phyloP scores from a whole-genome alignment of 2,113 vertebrate species.

The Hippocampus zosterae region DNA sequence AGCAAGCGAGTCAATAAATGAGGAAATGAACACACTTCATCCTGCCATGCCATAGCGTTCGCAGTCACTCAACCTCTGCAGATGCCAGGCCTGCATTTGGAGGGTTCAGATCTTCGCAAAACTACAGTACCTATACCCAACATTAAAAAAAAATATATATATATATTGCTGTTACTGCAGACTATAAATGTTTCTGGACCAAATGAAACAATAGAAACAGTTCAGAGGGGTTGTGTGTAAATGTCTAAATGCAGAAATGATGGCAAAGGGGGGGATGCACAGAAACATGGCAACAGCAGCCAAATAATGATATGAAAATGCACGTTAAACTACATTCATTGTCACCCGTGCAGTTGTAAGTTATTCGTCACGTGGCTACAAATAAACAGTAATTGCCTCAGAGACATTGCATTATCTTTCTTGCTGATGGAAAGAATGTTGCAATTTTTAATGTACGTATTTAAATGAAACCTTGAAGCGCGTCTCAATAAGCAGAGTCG shows the following conservation, averaged over 20 bases:
- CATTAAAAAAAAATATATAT: conserved; percentile 22
- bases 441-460: conserved; percentile 22
- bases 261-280: conserved; percentile 13
- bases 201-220: conserved; percentile 35
- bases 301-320: conserved; percentile 46
- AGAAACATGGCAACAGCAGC: conserved; percentile 35
- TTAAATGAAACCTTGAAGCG: conserved; percentile 19
- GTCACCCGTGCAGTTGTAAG: conserved; percentile 44
- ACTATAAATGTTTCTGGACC: conserved; percentile 3
- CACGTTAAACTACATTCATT: conserved; percentile 46
- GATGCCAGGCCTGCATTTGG: conserved; percentile 49
- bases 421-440: conserved; percentile 21
- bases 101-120: conserved; percentile 40
- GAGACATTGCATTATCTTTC: conserved; percentile 22
- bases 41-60: conserved; percentile 57
- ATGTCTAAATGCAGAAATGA: conserved; percentile 39
- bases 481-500: conserved; percentile 29
- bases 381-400: conserved; percentile 51
- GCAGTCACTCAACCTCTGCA: conserved; percentile 57
- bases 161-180: conserved; percentile 6
- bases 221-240: conserved; percentile 28
- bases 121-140: conserved; percentile 12
- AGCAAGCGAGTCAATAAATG: conserved; percentile 83
- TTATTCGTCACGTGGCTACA: conserved; percentile 60
- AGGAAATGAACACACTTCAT: conserved; percentile 74